These are phyloP conservation scores for Eidolon dupreanum DNA, from an alignment of 2,797 vertebrate species.

Conservation along the genomic window DNA sequence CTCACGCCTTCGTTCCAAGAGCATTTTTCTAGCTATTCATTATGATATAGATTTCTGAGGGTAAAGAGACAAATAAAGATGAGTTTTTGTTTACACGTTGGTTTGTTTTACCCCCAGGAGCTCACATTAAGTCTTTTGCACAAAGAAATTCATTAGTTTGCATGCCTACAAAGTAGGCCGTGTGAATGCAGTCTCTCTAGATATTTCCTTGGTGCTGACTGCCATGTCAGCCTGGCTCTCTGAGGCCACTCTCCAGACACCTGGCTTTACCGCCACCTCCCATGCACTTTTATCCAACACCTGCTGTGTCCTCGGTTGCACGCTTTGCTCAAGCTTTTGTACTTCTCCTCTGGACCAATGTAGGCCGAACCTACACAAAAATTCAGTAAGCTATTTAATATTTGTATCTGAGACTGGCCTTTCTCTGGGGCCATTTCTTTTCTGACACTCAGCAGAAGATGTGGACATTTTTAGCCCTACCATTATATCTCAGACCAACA, in stretches of 20 bases:
- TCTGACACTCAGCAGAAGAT: neutral
- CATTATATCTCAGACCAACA: neutral
- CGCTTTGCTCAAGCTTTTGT: neutral
- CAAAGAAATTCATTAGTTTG: neutral
- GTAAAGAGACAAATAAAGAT: neutral
- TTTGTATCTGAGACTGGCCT: neutral
- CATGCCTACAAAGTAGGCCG: neutral
- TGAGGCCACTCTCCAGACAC: too few species aligned
- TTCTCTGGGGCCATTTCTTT: conserved; percentile 31
- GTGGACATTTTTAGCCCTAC: conserved; percentile 49
- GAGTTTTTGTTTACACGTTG: neutral
- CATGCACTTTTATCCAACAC: neutral
- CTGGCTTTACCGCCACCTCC: neutral
- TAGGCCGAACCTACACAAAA: neutral
- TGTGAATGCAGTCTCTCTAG: too few species aligned
- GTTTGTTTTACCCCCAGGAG: neutral
- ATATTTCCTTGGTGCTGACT: neutral
- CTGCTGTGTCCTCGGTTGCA: neutral
- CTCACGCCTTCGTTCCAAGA: neutral
- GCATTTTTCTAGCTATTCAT: neutral
- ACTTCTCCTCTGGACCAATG: neutral
- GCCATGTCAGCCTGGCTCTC: neutral
- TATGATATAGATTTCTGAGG: neutral
- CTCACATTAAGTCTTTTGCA: neutral
- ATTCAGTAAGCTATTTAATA: neutral